Evolutionary conservation across 2,797 vertebrate genomes (phyloP).

Genomic region (Acanthiza pusilla): DNA sequence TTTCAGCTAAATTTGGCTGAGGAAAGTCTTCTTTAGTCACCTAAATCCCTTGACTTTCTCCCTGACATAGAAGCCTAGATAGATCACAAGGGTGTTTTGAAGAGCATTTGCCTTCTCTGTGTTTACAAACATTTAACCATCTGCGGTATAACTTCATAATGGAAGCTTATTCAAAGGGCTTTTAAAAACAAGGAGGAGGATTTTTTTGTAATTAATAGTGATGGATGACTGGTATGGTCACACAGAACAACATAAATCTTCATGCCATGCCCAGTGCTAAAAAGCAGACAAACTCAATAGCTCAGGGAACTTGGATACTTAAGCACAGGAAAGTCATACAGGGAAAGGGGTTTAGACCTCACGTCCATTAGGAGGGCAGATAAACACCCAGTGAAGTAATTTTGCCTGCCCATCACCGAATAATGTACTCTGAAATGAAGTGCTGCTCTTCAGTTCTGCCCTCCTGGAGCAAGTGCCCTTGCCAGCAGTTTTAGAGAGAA

Average conservation of each 20-base stretch:
- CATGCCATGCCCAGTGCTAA: conserved; percentile 13
- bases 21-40: neutral
- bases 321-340: neutral
- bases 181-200: conserved; percentile 70
- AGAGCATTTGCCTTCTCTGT: neutral
- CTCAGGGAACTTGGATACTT: conserved; percentile 22
- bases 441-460: neutral
- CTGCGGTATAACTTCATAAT: conserved; percentile 62
- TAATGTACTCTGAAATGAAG: neutral
- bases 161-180: conserved; percentile 67
- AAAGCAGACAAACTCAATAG: conserved; percentile 24
- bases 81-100: neutral
- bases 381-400: conserved; percentile 26
- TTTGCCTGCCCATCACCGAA: neutral
- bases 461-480: neutral
- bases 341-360: conserved; percentile 36
- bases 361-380: conserved; percentile 15
- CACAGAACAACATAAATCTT: conserved; percentile 63
- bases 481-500: neutral
- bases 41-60: neutral
- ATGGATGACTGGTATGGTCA: conserved; percentile 66
- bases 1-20: neutral
- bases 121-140: conserved; percentile 31
- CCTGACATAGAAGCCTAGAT: neutral
- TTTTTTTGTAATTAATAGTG: conserved; percentile 72